Conservation (phyloP, 1,140 invertebrate genomes). For the Drosophila nannoptera region DNA sequence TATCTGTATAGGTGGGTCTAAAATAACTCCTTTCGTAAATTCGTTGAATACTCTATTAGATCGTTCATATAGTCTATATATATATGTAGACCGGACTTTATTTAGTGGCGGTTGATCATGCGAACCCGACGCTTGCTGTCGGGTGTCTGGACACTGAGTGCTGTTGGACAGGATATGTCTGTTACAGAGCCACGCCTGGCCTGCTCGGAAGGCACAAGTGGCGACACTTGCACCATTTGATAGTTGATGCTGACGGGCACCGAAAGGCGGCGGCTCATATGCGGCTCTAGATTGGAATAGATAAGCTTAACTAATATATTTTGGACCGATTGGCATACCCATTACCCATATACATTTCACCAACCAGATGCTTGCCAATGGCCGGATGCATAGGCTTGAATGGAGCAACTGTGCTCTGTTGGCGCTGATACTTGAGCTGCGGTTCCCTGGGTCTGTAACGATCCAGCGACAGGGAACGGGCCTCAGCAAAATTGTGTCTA, state of each 20-base stretch:
- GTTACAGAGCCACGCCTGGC: conserved; percentile 48
- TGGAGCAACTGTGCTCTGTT: conserved; percentile 23
- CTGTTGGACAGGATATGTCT: conserved; percentile 14
- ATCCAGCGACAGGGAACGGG: conserved; percentile 64
- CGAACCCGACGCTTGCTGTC: conserved; percentile 67
- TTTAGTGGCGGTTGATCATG: conserved; percentile 76
- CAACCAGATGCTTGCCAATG: background rate
- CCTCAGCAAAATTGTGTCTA: conserved; percentile 54
- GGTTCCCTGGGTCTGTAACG: conserved; percentile 47
- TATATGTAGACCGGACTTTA: background rate
- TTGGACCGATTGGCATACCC: background rate
- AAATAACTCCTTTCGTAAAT: conserved; percentile 34
- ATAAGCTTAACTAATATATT: background rate
- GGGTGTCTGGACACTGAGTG: background rate
- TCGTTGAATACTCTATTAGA: conserved; percentile 41
- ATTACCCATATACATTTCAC: conserved; percentile 2
- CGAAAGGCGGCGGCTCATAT: conserved; percentile 48
- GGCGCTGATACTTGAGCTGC: conserved; percentile 15
- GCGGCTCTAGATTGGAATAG: conserved; percentile 24
- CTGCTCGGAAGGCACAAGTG: conserved; percentile 30
- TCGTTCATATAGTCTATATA: conserved; percentile 3
- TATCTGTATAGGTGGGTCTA: background rate
- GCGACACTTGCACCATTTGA: conserved; percentile 49
- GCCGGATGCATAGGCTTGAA: conserved; percentile 14
- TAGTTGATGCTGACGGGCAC: conserved; percentile 66